Percentiles rank a stretch among this genome's conserved stretches.
These are phyloP conservation scores for Atta cephalotes DNA, from an alignment of 1,140 invertebrate genomes.

Conservation along the genomic window DNA sequence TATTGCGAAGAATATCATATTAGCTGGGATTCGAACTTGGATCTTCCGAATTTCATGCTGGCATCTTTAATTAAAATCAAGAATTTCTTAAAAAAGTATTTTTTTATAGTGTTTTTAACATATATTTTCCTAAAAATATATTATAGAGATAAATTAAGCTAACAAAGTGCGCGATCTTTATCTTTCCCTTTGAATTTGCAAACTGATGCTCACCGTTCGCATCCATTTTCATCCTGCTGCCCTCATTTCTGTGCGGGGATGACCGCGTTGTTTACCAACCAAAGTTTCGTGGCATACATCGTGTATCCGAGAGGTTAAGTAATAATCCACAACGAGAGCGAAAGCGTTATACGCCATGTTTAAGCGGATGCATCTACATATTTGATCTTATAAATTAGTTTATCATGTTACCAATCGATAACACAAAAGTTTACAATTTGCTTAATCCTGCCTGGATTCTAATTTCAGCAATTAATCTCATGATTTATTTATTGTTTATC, in stretches of 20 bases:
- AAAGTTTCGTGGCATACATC: slow-evolving; percentile 29
- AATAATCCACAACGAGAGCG: slow-evolving; percentile 19
- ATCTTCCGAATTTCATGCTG: no score
- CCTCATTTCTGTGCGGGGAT: not conserved
- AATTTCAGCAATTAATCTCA: slow-evolving; percentile 11
- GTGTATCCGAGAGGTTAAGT: slow-evolving; percentile 21
- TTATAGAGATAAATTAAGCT: not conserved
- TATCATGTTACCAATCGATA: not conserved
- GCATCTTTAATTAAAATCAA: not conserved
- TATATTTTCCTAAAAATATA: not conserved
- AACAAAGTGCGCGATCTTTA: not conserved
- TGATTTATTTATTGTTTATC: slow-evolving; percentile 6
- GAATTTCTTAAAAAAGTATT: slow-evolving; percentile 15
- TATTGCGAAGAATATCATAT: no score
- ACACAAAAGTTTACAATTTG: not conserved
- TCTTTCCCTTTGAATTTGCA: not conserved
- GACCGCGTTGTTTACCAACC: slow-evolving; percentile 9
- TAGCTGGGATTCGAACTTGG: no score
- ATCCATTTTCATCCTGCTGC: slow-evolving; percentile 23
- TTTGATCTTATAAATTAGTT: slow-evolving; percentile 36
- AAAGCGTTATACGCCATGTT: slow-evolving; percentile 12
- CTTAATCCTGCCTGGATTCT: not conserved
- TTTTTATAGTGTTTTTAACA: not conserved
- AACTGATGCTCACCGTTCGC: not conserved
- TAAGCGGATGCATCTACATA: slow-evolving; percentile 15